Conservation (phyloP, 2,113 vertebrate species). For the Triplophysa tibetana region DNA sequence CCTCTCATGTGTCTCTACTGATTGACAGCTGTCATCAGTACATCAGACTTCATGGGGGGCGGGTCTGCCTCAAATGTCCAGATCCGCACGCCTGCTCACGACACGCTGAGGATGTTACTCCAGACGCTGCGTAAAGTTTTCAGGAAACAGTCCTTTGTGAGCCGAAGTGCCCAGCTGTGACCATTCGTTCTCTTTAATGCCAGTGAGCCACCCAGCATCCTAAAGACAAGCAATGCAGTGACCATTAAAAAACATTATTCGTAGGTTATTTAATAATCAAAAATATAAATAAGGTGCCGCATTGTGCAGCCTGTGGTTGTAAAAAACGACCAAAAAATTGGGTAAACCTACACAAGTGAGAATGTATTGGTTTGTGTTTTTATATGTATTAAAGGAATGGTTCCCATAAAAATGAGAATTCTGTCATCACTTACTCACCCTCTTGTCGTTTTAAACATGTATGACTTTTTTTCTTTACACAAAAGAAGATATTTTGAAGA, state of each 20-base stretch:
- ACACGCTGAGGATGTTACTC: slow-evolving; percentile 66
- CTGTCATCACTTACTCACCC: too few relatives aligned
- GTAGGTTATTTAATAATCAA: too few relatives aligned
- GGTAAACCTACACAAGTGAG: too few relatives aligned
- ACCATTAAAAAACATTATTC: neutral
- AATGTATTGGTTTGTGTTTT: too few relatives aligned
- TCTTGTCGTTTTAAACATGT: too few relatives aligned
- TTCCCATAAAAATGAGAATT: too few relatives aligned
- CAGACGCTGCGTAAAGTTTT: slow-evolving; percentile 87
- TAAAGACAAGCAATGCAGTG: slow-evolving; percentile 55
- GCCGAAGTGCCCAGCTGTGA: slow-evolving; percentile 75
- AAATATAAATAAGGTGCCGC: too few relatives aligned
- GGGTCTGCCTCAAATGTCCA: slow-evolving; percentile 66
- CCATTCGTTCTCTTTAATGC: slow-evolving; percentile 89
- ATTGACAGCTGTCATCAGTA: slow-evolving; percentile 48
- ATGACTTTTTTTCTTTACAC: too few relatives aligned
- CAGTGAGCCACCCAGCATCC: slow-evolving; percentile 97
- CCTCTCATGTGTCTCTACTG: slow-evolving; percentile 44
- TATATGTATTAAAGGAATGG: too few relatives aligned
- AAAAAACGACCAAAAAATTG: too few relatives aligned
- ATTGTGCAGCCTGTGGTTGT: too few relatives aligned
- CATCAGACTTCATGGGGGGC: slow-evolving; percentile 61
- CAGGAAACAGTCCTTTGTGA: slow-evolving; percentile 92
- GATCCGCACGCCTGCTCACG: slow-evolving; percentile 51
- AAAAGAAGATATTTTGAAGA: too few relatives aligned